Base-by-base conservation (phyloP, 2,797 vertebrate species). In the Amblyopsis hoosieri region DNA sequence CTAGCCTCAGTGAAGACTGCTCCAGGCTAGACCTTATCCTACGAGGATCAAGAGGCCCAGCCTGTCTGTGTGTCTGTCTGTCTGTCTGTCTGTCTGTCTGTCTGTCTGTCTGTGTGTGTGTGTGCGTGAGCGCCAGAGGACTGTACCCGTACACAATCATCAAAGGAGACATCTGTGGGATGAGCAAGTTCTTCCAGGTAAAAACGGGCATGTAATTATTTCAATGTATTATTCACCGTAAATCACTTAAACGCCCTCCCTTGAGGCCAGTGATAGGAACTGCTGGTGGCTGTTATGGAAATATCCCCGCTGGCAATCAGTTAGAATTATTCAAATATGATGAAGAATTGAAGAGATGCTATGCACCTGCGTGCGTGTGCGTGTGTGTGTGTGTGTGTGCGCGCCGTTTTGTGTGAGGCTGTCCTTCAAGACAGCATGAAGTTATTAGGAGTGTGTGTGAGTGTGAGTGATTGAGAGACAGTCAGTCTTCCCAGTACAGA, bases 21-120 rank as follows among this genome's bases (percentile, higher is more conserved):
- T 87, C 76, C 80, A 81, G 89, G 90, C 88, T 56, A 87, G 84
- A 90, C 91, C 88, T 91, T 91, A 91, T 90, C 88, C 89, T 83
- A 85, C 85, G 87, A 88, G 85, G 88, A 92, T 91, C 89, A 90
- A 85, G 87, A 88, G 86, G 78, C 84, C 71, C 83, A 71, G 15
- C 31, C 4, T 54, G 52, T 54, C 17, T 53, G 58, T 53, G 48
- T 53, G 58, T 71, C 55, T 49, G 48, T 58, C 33, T 52, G 54
- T 46, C 49, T 87, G 82, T 85, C 85, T 69, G 86, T 75, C 78
- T 82, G 73, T 51, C 17, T 33, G 45, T 54, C 19, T 46, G 19
- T 23, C 3, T 12, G 19, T 62, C 86, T 17, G 17, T 17, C 1
- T 17, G 17, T 17, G 45, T 33, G 45, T 54, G 51, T 45, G 19